phyloP scores from a whole-genome alignment of 2,888 invertebrate genomes.

The Morpho achilles region DNA sequence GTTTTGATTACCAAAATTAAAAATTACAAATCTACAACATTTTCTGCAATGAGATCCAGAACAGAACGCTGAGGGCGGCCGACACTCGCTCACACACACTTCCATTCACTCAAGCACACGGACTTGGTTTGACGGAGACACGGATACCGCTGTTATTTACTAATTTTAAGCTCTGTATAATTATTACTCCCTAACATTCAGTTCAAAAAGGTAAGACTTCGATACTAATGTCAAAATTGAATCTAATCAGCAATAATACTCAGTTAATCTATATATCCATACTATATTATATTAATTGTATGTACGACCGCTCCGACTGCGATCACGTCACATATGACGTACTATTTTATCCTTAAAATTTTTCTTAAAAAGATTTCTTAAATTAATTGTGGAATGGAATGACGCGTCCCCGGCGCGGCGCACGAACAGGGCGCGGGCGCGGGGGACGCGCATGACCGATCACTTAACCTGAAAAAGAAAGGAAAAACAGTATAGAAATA shows the following conservation, averaged over 20 bases:
- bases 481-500: neutral
- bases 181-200: conserved; percentile 55
- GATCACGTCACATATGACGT: conserved; percentile 56
- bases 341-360: conserved; percentile 68
- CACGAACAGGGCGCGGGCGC: conserved; percentile 20
- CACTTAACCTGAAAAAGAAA: conserved; percentile 69
- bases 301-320: conserved; percentile 50
- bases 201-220: conserved; percentile 57
- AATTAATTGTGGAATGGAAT: conserved; percentile 78
- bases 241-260: conserved; percentile 76
- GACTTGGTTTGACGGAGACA: conserved; percentile 30
- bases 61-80: conserved; percentile 46
- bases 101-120: conserved; percentile 28
- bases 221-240: conserved; percentile 55
- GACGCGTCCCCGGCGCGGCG: conserved; percentile 69
- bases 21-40: conserved; percentile 70
- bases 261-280: conserved; percentile 74
- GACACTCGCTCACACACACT: conserved; percentile 28
- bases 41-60: conserved; percentile 71
- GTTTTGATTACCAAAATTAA: conserved; percentile 56
- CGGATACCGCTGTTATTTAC: conserved; percentile 35
- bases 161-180: conserved; percentile 58
- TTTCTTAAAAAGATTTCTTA: conserved; percentile 73
- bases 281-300: conserved; percentile 75
- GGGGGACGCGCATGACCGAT: conserved; percentile 68